Conservation (phyloP, 2,888 invertebrate species). For the Alloplasta piceator region DNA sequence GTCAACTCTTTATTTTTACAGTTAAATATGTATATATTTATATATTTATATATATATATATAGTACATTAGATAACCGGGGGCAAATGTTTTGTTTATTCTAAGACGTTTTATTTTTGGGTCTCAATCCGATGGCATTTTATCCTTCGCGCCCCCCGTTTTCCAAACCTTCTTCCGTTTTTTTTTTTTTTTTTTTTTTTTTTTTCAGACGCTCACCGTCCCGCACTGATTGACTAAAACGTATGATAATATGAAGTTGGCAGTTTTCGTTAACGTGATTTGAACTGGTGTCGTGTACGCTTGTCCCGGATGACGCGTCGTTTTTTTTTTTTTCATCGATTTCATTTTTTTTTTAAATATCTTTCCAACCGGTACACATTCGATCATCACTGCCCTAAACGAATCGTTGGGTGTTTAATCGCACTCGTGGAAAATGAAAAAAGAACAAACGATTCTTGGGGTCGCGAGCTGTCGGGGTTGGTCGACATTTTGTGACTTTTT, state of each 20-base stretch:
- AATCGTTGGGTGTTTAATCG: conserved; percentile 56
- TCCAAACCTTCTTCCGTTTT: conserved; percentile 7
- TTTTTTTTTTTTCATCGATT: conserved; percentile 13
- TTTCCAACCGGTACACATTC: conserved; percentile 13
- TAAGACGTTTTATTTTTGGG: conserved; percentile 69
- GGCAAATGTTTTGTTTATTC: conserved; percentile 68
- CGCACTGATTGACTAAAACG: conserved; percentile 78
- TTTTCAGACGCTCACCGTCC: conserved; percentile 38
- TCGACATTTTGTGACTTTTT: conserved; percentile 36
- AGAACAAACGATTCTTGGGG: conserved; percentile 43
- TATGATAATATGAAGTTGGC: conserved; percentile 81
- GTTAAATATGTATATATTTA: conserved; percentile 4
- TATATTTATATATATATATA: too few relatives aligned
- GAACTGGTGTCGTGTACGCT: conserved; percentile 72
- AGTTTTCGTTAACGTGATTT: conserved; percentile 80
- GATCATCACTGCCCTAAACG: conserved; percentile 48
- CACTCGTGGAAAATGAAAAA: conserved; percentile 54
- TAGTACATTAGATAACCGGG: conserved; percentile 54
- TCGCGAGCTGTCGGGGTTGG: conserved; percentile 47
- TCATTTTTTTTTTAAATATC: neutral
- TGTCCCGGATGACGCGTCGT: conserved; percentile 59
- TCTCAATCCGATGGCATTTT: conserved; percentile 58
- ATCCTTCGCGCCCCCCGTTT: conserved; percentile 19
- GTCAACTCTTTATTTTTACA: conserved; percentile 16
- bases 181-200: conserved; percentile 28